Base-by-base conservation (phyloP, 1,140 invertebrate genomes). In the Temnothorax curvispinosus region DNA sequence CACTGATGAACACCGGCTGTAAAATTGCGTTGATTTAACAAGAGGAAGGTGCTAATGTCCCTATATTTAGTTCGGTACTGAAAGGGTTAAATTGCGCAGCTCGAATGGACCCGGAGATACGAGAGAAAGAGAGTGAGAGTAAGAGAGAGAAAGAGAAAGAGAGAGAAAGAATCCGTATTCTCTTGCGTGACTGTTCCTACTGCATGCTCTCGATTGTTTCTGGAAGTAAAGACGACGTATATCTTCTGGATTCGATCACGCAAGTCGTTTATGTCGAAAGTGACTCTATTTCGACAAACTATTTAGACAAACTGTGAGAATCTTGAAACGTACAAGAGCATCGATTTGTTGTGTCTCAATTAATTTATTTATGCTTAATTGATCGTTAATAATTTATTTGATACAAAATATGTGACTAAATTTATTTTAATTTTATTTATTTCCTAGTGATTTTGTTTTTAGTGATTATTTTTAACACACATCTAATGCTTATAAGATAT, bases 171-270 rank as follows among this genome's bases (percentile, higher is more conserved):
- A 32, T 32, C 72, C 62, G 62, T 21, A 71, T 87, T 89, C 86
- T 80, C 52, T 32, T 74, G 78, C 62, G 81, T 72, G 69, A 85
- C 41, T 90, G 77, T 90, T 90, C 85, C 77, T 89, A 89, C 7
- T 18, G 62, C 56, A 60, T 6, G 38, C 62, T 77, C 13, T 77
- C 32, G 13, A 74, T 72, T 74, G 44, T 77, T 81, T 89, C 60
- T 32, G 27, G 56, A 71, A 80, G 50, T 69, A 72, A 89, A 18
- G 38, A 77, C 38, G 47, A n/a, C 11, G 21, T 86, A 35, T 81
- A 60, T 74, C 56, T 77, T 82, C 80, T 84, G 3, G 35, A 75
- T 32, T 72, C 58, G 64, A 47, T 52, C 62, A 54, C 44, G 54
- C 54, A 27, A 84, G 8, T 62, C 41, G 69, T 82, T 18, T 47